Evolutionary conservation across 2,888 invertebrate species (phyloP).

Genomic region (Ormyrus labotus): DNA sequence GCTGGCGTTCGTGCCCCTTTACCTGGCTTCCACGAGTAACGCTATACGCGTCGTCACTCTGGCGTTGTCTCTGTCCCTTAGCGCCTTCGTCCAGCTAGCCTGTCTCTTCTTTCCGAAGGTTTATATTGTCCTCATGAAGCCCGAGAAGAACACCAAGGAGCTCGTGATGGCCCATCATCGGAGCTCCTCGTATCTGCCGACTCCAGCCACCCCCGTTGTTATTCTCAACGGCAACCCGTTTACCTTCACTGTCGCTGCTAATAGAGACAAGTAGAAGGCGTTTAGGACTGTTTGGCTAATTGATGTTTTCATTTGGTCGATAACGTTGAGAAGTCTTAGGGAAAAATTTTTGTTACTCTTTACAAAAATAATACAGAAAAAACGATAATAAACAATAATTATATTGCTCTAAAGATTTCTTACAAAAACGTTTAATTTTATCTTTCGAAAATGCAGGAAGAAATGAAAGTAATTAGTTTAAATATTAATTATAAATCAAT

Average conservation of each 20-base stretch:
- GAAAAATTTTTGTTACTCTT: too few species aligned
- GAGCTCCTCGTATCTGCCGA: conserved; percentile 67
- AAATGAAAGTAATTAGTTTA: too few species aligned
- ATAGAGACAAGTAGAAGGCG: conserved; percentile 11
- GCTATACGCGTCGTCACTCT: conserved; percentile 77
- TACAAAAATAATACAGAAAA: too few species aligned
- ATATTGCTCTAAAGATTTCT: too few species aligned
- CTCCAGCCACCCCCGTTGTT: conserved; percentile 66
- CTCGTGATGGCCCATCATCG: conserved; percentile 77
- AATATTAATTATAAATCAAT: too few species aligned
- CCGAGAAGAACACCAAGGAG: conserved; percentile 79
- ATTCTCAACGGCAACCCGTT: conserved; percentile 66
- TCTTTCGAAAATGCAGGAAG: too few species aligned
- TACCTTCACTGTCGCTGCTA: conserved; percentile 17
- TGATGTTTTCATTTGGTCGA: too few species aligned
- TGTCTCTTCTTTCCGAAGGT: conserved; percentile 79
- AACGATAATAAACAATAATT: too few species aligned
- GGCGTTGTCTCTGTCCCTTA: conserved; percentile 77
- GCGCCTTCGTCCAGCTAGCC: conserved; percentile 77
- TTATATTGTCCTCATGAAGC: conserved; percentile 78
- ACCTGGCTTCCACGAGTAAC: conserved; percentile 76
- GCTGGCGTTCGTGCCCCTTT: conserved; percentile 79
- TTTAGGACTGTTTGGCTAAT: too few species aligned
- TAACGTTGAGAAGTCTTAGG: too few species aligned
- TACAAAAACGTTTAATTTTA: too few species aligned